These are phyloP conservation scores for Lasioglossum pauxillum DNA, from an alignment of 2,888 invertebrate species.

Conservation along the genomic window DNA sequence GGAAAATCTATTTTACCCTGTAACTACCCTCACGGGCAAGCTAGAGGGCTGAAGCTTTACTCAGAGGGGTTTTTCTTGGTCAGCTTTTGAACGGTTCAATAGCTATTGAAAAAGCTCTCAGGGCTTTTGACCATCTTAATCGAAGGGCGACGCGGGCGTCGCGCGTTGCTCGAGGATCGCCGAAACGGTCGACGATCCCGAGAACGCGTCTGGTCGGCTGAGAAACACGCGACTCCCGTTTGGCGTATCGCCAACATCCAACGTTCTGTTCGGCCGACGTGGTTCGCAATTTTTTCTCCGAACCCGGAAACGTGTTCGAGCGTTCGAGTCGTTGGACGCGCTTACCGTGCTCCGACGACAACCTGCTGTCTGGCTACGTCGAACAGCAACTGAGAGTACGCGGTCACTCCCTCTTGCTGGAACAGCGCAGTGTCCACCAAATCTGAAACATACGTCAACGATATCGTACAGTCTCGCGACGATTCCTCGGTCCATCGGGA, in stretches of 20 bases:
- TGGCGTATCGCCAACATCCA: constrained; percentile 36
- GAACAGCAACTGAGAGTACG: constrained; percentile 93
- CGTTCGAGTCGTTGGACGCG: constrained; percentile 50
- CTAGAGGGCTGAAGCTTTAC: too few species aligned
- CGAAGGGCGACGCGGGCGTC: neutral
- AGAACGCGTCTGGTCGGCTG: neutral
- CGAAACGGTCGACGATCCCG: constrained; percentile 4
- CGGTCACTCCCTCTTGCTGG: constrained; percentile 89
- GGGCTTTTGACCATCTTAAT: too few species aligned
- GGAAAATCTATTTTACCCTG: too few species aligned
- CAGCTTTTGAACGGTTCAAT: too few species aligned
- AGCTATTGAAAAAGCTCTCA: too few species aligned
- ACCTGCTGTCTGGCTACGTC: constrained; percentile 95
- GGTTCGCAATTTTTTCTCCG: neutral
- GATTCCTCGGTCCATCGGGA: neutral
- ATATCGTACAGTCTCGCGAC: neutral
- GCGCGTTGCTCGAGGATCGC: neutral
- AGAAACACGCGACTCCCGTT: neutral
- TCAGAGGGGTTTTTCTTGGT: too few species aligned
- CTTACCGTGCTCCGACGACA: constrained; percentile 95
- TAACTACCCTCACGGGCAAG: too few species aligned
- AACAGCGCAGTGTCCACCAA: constrained; percentile 86
- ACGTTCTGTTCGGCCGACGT: constrained; percentile 21
- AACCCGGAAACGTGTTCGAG: neutral
- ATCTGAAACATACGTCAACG: constrained; percentile 86